Base-by-base conservation (phyloP, 1,140 invertebrate genomes). In the Pogonomyrmex californicus region DNA sequence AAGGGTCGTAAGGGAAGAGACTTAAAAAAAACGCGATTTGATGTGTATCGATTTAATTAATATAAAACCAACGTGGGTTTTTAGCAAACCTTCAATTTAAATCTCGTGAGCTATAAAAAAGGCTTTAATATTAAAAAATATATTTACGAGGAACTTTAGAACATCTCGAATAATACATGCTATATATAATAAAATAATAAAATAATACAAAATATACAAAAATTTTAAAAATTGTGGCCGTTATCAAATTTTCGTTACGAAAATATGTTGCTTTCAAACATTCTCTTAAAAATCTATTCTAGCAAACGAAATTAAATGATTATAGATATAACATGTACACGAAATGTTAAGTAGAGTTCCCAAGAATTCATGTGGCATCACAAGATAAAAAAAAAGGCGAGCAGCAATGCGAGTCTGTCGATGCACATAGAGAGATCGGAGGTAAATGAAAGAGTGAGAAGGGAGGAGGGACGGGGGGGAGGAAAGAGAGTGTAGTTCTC, bases 41-140 rank as follows among this genome's bases (percentile, higher is more conserved):
- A 83, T 82, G 41, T 47, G 79, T 23, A 82, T 83, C 41, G 68
- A 73, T 60, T 73, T 73, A 83, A 83, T 62, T 83, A 56, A 70
- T 70, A 60, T 58, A 49, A 83, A 41, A 4, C 9, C 17, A 14
- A 44, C 30, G n/a, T 30, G 10, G 41, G 23, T 58, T 60, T 58
- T 71, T 58, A 58, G 47, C 38, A 36, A 63, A 58, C 5, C 2
- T 33, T 36, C 33, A 12, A 56, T 56, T 71, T 60, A 12, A 58
- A 71, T 14, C 30, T 56, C 4, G 36, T 17, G 47, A 41, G 4
- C 36, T 56, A 12, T 1, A 70, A 54, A 65, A 44, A 38, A 82
- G 33, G 0, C 23, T 1, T 23, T 0, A 17, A 66, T 30, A 17
- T 47, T 33, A 38, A 44, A 10, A n/a, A 23, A 30, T 36, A 14